phyloP scores from a whole-genome alignment of 2,113 vertebrate genomes.

The Barnardius zonarius region DNA sequence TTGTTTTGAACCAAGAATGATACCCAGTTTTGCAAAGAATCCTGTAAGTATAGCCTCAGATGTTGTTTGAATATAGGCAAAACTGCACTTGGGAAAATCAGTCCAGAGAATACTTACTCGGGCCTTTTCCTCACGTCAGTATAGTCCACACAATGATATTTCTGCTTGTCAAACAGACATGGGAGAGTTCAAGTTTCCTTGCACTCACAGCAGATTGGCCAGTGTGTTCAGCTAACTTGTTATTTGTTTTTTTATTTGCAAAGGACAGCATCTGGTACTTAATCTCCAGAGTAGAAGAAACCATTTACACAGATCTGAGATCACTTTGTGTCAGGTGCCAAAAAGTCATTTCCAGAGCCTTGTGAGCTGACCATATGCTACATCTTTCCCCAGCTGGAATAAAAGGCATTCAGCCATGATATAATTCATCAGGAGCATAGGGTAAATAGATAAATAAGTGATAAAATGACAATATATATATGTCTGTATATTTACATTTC shows the following conservation, averaged over 20 bases:
- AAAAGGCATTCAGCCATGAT: slow-evolving; percentile 37
- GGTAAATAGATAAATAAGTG: slow-evolving; percentile 26
- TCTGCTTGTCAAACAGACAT: background rate
- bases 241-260: slow-evolving; percentile 38
- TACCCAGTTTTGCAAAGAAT: background rate
- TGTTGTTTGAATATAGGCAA: background rate
- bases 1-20: background rate
- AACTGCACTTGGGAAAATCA: background rate
- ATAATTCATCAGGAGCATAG: background rate
- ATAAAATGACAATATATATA: background rate
- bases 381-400: slow-evolving; percentile 36
- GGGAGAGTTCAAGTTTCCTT: background rate
- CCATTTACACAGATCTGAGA: slow-evolving; percentile 67
- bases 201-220: background rate
- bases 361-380: slow-evolving; percentile 69
- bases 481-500: background rate
- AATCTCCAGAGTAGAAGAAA: slow-evolving; percentile 63
- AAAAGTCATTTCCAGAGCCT: slow-evolving; percentile 61
- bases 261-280: slow-evolving; percentile 60
- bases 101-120: background rate
- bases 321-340: slow-evolving; percentile 63
- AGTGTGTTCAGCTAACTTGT: slow-evolving; percentile 10
- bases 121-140: background rate
- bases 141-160: background rate
- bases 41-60: background rate